Evolutionary conservation across 2,113 vertebrate genomes (phyloP).

Genomic region (Engystomops pustulosus): DNA sequence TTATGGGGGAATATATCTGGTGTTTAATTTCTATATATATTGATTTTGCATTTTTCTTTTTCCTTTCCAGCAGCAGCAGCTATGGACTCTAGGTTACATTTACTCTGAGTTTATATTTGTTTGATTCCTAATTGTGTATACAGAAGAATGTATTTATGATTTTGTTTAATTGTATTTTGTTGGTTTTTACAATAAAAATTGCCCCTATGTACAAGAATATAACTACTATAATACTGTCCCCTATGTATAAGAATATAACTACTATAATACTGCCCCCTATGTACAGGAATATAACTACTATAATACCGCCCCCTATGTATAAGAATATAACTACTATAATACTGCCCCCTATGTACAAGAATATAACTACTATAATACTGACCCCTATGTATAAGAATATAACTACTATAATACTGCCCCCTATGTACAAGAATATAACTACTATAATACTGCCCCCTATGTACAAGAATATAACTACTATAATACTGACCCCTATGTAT

Average conservation of each 20-base stretch:
- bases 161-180: too few relatives aligned
- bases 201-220: conserved; percentile 14
- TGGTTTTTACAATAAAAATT: too few relatives aligned
- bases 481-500: neutral
- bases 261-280: conserved; percentile 7
- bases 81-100: too few relatives aligned
- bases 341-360: conserved; percentile 7
- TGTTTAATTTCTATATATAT: too few relatives aligned
- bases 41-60: too few relatives aligned
- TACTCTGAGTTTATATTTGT: too few relatives aligned
- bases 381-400: neutral
- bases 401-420: conserved; percentile 5
- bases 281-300: conserved; percentile 9
- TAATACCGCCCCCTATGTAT: neutral
- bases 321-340: conserved; percentile 18
- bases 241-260: conserved; percentile 7
- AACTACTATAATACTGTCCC: too few relatives aligned
- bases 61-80: too few relatives aligned
- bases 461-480: conserved; percentile 14
- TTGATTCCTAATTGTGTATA: too few relatives aligned
- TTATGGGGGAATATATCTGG: too few relatives aligned
- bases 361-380: conserved; percentile 13
- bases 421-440: conserved; percentile 16
- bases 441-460: neutral
- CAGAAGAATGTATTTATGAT: too few relatives aligned